Conservation (phyloP, 2,113 vertebrate genomes). For the Chamaetylas fuelleborni region DNA sequence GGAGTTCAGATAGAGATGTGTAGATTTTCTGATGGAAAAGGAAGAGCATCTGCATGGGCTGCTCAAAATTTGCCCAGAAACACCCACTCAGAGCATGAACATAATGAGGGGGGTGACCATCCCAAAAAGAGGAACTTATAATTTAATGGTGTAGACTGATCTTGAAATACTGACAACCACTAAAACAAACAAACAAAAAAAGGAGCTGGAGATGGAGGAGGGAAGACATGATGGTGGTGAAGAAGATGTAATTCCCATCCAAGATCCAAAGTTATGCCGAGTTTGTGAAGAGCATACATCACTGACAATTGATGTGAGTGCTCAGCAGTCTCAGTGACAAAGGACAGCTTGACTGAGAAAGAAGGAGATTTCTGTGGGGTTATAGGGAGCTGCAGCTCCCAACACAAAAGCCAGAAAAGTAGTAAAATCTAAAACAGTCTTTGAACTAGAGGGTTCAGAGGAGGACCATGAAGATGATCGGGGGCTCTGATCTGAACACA, state of each 20-base stretch:
- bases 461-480: neutral
- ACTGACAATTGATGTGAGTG: accelerated
- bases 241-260: neutral
- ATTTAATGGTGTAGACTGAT: neutral
- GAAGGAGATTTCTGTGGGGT: neutral
- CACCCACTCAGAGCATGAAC: neutral
- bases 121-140: neutral
- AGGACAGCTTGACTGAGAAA: neutral
- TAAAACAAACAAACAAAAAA: neutral
- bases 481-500: neutral
- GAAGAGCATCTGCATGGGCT: neutral
- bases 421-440: neutral
- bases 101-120: neutral
- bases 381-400: neutral
- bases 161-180: neutral
- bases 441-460: neutral
- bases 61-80: neutral
- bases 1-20: neutral
- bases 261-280: neutral
- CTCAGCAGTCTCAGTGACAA: neutral
- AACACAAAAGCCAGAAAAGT: neutral
- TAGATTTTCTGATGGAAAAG: neutral
- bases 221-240: neutral
- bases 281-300: neutral
- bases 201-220: neutral